Conservation (phyloP, 2,888 invertebrate species). For the Stenurella melanura region DNA sequence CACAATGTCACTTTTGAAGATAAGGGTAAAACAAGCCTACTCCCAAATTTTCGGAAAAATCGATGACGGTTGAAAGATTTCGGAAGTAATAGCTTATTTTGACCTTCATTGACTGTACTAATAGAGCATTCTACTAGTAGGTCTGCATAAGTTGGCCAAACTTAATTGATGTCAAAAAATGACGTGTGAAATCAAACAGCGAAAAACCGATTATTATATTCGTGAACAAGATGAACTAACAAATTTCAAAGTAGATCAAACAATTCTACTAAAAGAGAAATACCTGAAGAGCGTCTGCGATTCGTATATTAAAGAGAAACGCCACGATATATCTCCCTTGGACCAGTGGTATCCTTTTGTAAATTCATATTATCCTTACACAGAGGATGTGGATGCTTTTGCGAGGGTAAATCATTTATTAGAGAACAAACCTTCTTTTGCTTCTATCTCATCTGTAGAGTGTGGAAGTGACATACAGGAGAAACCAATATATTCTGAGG, state of each 20-base stretch:
- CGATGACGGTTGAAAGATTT: too few relatives aligned
- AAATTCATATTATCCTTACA: slow-evolving; percentile 72
- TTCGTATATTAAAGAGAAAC: slow-evolving; percentile 44
- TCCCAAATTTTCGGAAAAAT: too few relatives aligned
- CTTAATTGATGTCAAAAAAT: slow-evolving; percentile 23
- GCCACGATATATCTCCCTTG: slow-evolving; percentile 11
- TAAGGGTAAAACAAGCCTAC: too few relatives aligned
- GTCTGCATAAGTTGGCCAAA: neutral
- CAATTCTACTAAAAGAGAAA: slow-evolving; percentile 64
- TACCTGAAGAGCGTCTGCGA: slow-evolving; percentile 62
- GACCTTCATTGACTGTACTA: too few relatives aligned
- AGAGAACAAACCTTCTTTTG: slow-evolving; percentile 52
- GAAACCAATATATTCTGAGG: slow-evolving; percentile 73
- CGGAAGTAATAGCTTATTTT: too few relatives aligned
- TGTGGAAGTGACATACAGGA: slow-evolving; percentile 55
- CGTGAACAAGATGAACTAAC: slow-evolving; percentile 44
- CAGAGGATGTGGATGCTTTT: slow-evolving; percentile 72
- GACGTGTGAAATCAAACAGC: slow-evolving; percentile 36
- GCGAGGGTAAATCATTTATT: slow-evolving; percentile 68
- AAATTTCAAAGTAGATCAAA: slow-evolving; percentile 62
- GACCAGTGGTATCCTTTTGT: slow-evolving; percentile 69
- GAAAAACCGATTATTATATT: slow-evolving; percentile 54
- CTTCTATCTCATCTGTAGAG: slow-evolving; percentile 45
- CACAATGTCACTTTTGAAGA: too few relatives aligned
- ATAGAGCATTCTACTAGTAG: too few relatives aligned